Conservation (phyloP, 1,140 invertebrate species). For the Acromyrmex charruanus region DNA sequence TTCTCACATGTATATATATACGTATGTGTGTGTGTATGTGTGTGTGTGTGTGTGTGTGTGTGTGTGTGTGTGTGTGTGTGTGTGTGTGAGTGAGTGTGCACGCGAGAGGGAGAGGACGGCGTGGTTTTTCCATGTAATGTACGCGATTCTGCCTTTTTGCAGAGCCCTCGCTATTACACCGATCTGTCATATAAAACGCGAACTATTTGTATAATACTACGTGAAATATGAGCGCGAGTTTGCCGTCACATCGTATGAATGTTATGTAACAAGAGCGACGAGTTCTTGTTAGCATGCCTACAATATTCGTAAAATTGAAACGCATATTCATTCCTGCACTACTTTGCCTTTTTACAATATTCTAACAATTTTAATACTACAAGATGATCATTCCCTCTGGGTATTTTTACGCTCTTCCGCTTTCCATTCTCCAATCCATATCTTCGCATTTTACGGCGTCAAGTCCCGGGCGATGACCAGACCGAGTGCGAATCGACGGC, state of each 20-base stretch:
- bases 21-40: no score
- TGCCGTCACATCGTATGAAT: constrained; percentile 30
- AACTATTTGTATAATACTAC: constrained; percentile 5
- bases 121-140: constrained; percentile 31
- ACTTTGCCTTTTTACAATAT: neutral
- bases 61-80: no score
- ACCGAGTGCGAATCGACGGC: constrained; percentile 53
- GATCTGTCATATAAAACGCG: constrained; percentile 16
- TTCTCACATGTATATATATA: neutral
- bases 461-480: neutral
- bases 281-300: neutral
- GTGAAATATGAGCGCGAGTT: constrained; percentile 14
- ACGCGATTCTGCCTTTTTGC: constrained; percentile 11
- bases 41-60: no score
- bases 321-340: neutral
- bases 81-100: no score
- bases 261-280: constrained; percentile 31
- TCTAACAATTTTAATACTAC: constrained; percentile 13
- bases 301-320: constrained; percentile 29
- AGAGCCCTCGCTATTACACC: neutral
- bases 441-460: constrained; percentile 1
- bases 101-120: neutral
- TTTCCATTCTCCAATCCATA: neutral
- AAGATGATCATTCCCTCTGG: neutral
- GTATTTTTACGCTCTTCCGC: neutral